Evolutionary conservation across 2,113 vertebrate genomes (phyloP).

Genomic region (Leucoraja erinaceus): DNA sequence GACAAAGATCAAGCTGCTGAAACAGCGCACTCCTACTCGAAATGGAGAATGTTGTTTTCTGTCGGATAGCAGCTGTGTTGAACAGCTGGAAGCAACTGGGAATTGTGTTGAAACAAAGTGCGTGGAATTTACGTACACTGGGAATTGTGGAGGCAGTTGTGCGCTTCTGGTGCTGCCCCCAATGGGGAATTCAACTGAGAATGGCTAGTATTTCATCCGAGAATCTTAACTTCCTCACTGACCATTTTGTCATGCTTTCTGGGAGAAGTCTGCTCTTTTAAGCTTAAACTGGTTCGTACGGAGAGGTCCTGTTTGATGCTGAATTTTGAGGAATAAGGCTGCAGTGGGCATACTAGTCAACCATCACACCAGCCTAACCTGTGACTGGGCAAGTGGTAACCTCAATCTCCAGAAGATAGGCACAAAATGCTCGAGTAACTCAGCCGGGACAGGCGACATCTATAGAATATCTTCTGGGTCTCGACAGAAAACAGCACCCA

Average conservation of each 20-base stretch:
- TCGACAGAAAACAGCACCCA: too few relatives aligned
- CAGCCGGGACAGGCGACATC: too few relatives aligned
- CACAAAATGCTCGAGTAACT: too few relatives aligned
- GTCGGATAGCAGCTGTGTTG: neutral
- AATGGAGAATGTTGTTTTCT: neutral
- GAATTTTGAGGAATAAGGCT: neutral
- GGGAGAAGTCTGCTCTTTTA: neutral
- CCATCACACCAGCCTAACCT: neutral
- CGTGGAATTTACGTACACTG: neutral
- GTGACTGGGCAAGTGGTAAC: too few relatives aligned
- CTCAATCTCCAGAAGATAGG: neutral
- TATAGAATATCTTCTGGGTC: too few relatives aligned
- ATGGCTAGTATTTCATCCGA: neutral
- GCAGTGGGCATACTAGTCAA: neutral
- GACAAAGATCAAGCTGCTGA: too few relatives aligned
- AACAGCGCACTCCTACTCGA: neutral
- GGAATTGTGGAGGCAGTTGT: constrained; percentile 28
- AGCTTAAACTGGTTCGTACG: neutral
- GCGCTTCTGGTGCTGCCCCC: neutral
- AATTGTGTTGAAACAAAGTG: neutral
- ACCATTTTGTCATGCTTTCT: neutral
- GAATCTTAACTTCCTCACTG: neutral
- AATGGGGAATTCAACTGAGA: neutral
- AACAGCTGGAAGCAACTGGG: neutral
- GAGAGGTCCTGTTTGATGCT: neutral